A percentile compares a stretch with the other conserved stretches of the same genome.
These are phyloP conservation scores for Pristionchus fissidentatus DNA, from an alignment of 2,888 invertebrate genomes.

Conservation along the genomic window DNA sequence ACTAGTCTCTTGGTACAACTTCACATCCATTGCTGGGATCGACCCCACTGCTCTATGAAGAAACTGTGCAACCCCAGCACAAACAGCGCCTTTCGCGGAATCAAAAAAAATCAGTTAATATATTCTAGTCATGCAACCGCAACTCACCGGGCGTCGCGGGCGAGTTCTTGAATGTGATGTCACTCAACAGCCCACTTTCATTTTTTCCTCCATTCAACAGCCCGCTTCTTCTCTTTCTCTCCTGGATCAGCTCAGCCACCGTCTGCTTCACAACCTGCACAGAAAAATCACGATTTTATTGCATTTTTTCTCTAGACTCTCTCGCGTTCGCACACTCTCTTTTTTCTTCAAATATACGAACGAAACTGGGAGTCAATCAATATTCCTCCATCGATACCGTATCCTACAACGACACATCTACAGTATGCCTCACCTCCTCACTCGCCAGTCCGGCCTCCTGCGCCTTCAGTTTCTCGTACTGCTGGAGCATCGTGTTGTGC, in stretches of 20 bases:
- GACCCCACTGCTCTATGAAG: no score
- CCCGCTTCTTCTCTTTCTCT: constrained; percentile 24
- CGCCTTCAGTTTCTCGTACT: neutral
- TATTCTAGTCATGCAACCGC: no score
- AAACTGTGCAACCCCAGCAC: no score
- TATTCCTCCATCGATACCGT: neutral
- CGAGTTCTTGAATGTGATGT: neutral
- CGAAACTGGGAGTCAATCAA: neutral
- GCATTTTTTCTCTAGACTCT: no score
- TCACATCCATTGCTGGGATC: no score
- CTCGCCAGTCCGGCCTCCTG: neutral
- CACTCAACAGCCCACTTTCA: neutral
- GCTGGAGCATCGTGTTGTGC: constrained; percentile 12
- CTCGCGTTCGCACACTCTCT: neutral
- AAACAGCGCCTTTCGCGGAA: no score
- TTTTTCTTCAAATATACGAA: neutral
- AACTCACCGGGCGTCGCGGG: neutral
- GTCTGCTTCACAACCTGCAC: constrained; percentile 41
- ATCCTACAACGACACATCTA: neutral
- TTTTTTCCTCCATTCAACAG: neutral
- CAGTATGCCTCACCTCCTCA: constrained; percentile 20
- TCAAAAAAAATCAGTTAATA: neutral
- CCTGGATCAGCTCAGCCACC: constrained; percentile 46
- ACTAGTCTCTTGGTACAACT: no score
- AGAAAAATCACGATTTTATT: neutral